These are phyloP conservation scores for Apodemia hepburni DNA, from an alignment of 2,888 invertebrate species.

Conservation along the genomic window DNA sequence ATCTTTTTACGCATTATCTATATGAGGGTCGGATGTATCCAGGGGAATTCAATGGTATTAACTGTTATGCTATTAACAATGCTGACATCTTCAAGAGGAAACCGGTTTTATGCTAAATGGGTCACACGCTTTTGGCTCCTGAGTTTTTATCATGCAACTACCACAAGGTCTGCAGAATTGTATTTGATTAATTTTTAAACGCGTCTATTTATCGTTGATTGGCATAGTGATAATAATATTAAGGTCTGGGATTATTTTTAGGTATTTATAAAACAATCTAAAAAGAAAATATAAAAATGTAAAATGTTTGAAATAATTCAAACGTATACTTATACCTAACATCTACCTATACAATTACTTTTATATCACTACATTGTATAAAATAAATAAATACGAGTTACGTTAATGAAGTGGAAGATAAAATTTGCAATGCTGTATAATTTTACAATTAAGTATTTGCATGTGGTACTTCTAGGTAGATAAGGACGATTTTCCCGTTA, in stretches of 20 bases:
- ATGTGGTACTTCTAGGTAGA: constrained; percentile 29
- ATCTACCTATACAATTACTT: not conserved
- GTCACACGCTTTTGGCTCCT: constrained; percentile 76
- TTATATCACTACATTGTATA: constrained; percentile 17
- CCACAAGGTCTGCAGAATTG: constrained; percentile 11
- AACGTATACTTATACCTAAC: too few species aligned
- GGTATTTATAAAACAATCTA: too few species aligned
- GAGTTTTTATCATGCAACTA: constrained; percentile 48
- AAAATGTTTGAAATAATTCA: too few species aligned
- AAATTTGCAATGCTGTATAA: constrained; percentile 21
- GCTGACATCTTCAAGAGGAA: constrained; percentile 69
- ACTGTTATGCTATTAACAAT: constrained; percentile 72
- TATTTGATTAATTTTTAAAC: constrained; percentile 8
- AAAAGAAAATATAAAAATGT: too few species aligned
- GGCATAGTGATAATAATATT: not conserved
- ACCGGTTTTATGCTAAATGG: constrained; percentile 77
- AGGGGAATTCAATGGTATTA: constrained; percentile 71
- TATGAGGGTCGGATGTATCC: constrained; percentile 67
- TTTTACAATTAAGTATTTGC: constrained; percentile 24
- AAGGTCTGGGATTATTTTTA: too few species aligned
- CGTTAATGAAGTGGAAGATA: not conserved
- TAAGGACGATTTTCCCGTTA: constrained; percentile 71
- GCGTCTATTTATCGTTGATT: constrained; percentile 17
- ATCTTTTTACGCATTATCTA: constrained; percentile 72
- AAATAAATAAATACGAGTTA: constrained; percentile 13